phyloP scores from a whole-genome alignment of 2,888 invertebrate species.

The Meiosimyza platycephala region DNA sequence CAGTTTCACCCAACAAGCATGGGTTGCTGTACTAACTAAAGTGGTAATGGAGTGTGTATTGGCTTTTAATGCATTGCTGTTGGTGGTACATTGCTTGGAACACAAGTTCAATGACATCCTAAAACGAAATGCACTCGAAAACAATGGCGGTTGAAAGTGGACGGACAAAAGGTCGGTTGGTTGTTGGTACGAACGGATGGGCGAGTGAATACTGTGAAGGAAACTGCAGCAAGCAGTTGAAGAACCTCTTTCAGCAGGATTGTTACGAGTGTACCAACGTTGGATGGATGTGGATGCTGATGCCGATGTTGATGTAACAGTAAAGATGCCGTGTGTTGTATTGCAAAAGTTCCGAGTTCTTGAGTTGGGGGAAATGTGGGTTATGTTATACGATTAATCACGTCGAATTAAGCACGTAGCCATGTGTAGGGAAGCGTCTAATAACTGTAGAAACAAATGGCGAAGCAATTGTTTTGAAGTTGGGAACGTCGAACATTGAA shows the following conservation, averaged over 20 bases:
- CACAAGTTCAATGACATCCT: conserved; percentile 36
- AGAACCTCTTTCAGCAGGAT: conserved; percentile 13
- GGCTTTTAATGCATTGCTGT: not conserved
- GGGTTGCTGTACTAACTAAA: conserved; percentile 27
- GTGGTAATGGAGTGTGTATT: conserved; percentile 12
- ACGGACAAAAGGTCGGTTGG: conserved; percentile 3
- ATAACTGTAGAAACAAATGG: conserved; percentile 13
- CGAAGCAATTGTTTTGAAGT: conserved; percentile 3
- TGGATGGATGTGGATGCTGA: not conserved
- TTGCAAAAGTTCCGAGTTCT: not conserved
- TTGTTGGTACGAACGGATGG: conserved; percentile 8
- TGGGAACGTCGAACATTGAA: not conserved
- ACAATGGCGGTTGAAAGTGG: conserved; percentile 22
- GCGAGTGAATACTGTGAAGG: not conserved
- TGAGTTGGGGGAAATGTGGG: not conserved
- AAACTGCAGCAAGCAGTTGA: conserved; percentile 4
- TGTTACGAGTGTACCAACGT: not conserved
- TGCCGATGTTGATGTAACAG: not conserved
- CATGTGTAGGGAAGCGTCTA: conserved; percentile 38
- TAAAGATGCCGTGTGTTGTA: not conserved
- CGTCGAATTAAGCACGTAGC: conserved; percentile 50
- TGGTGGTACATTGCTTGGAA: conserved; percentile 1
- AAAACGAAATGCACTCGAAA: conserved; percentile 22
- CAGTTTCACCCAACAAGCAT: too few relatives aligned
- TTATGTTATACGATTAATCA: conserved; percentile 45